Base-by-base conservation (phyloP, 2,113 vertebrate genomes). In the Chionis minor region DNA sequence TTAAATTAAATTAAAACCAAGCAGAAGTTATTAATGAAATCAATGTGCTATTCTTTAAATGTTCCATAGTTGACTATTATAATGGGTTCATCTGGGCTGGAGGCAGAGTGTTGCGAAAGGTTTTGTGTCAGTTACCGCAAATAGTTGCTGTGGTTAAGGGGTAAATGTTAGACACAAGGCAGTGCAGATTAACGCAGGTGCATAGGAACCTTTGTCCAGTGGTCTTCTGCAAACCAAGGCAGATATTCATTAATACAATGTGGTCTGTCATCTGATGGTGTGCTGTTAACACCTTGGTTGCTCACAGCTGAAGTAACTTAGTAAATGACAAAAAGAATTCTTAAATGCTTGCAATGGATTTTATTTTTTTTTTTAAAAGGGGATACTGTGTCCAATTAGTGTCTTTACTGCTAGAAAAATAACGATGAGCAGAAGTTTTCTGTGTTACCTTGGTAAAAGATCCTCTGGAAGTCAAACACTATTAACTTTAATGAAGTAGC, bases 401-500 rank as follows among this genome's bases (percentile, higher is more conserved):
- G 81, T 69, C 94, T 97, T 97, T 95, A 96, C 54, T 96, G 89
- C 94, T 86, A 61, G 91, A 97, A 98, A 98, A 97, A 97, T 88
- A 97, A 96, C 61, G 70, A 55, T 0, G 24, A 91, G 75, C 77
- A 88, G 74, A 95, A 88, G 79, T 52, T 92, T 67, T 97, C 96
- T 94, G 62, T 96, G 85, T 97, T 97, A 82, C 77, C 65, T 87
- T 38, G 32, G 96, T 96, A 94, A 97, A 96, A 97, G 96, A 97
- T 97, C 97, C 74, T 86, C 94, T 97, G 94, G 81, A 94, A 98
- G 97, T 98, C 96, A 98, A 98, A 98, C 97, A 78, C 97, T 95
- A 97, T 98, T 98, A 98, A 98, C 96, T 97, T 98, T 98, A 98
- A 98, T 12, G 75, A 98, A 98, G 96, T 94, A 85, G 95, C 96